Conservation (phyloP, 2,113 vertebrate species). For the Phaethon lepturus region DNA sequence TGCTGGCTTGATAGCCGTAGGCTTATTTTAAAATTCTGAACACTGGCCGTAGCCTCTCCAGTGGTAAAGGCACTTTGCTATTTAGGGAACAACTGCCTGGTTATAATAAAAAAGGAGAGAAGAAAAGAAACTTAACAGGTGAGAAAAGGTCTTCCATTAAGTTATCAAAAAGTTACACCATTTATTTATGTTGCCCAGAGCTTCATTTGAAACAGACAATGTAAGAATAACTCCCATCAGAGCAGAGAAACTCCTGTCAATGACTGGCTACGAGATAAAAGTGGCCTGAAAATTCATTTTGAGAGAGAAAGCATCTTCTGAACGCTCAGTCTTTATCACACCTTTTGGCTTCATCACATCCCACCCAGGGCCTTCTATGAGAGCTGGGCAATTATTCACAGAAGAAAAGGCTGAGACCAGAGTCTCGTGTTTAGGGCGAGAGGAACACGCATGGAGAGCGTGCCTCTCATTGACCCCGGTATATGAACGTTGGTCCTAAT, state of each 20-base stretch:
- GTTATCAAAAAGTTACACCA: conserved; percentile 10
- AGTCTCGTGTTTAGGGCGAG: background rate
- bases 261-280: background rate
- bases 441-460: background rate
- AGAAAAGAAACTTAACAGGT: conserved; percentile 37
- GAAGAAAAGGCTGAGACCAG: background rate
- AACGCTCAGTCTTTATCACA: background rate
- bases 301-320: background rate
- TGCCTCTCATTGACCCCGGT: background rate
- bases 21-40: conserved; percentile 47
- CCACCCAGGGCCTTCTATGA: background rate
- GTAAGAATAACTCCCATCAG: background rate
- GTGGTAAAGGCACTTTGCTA: conserved; percentile 50
- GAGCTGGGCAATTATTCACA: background rate
- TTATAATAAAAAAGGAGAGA: conserved; percentile 35
- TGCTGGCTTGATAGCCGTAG: conserved; percentile 48
- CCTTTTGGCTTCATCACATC: background rate
- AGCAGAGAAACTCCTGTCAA: background rate
- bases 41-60: background rate
- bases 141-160: conserved; percentile 26
- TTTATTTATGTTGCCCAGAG: conserved; percentile 46
- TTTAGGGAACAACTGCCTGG: conserved; percentile 41
- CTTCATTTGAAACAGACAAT: conserved; percentile 37
- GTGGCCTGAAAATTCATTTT: background rate
- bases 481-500: accelerated